Conservation (phyloP, 2,888 invertebrate species). For the Pemphredon lugubris region DNA sequence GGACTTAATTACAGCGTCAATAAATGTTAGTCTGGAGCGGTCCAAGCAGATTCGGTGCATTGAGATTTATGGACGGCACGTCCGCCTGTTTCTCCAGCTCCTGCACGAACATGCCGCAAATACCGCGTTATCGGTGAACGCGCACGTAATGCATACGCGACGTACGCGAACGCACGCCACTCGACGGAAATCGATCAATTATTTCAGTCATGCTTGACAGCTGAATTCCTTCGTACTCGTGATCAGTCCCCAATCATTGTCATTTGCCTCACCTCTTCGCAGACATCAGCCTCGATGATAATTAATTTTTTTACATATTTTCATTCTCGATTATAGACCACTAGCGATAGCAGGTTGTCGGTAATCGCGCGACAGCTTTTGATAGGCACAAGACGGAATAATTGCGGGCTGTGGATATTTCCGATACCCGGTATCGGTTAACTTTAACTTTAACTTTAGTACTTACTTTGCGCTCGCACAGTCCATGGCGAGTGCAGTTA, state of each 20-base stretch:
- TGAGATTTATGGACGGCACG: conserved; percentile 56
- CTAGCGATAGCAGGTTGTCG: background rate
- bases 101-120: background rate
- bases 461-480: background rate
- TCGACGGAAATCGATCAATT: conserved; percentile 44
- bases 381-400: background rate
- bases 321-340: conserved; percentile 14
- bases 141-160: background rate
- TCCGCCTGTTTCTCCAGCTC: conserved; percentile 44
- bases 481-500: no score
- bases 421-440: background rate
- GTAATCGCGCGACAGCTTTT: conserved; percentile 9
- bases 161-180: conserved; percentile 5
- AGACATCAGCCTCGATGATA: conserved; percentile 18
- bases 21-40: conserved; percentile 22
- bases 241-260: conserved; percentile 31
- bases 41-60: conserved; percentile 51
- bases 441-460: background rate
- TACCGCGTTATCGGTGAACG: conserved; percentile 5
- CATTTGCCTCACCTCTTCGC: conserved; percentile 11
- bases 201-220: conserved; percentile 41
- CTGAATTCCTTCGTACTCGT: conserved; percentile 26
- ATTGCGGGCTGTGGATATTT: background rate
- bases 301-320: conserved; percentile 30
- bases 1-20: conserved; percentile 40